Conservation (phyloP, 2,888 invertebrate species). For the Leptopilina myrica region DNA sequence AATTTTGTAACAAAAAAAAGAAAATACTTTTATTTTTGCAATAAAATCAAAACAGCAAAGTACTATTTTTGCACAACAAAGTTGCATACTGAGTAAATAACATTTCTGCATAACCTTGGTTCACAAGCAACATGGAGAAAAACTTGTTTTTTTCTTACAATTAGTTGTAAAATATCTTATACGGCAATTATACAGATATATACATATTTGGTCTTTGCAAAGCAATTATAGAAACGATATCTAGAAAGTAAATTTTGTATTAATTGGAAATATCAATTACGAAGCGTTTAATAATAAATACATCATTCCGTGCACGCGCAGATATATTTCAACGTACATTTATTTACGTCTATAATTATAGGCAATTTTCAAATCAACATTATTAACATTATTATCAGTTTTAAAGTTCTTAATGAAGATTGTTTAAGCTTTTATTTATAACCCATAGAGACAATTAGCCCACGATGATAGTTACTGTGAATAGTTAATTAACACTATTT, state of each 20-base stretch:
- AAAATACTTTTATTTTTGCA: no score
- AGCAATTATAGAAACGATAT: conserved; percentile 23
- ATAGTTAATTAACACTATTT: neutral
- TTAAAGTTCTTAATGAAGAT: neutral
- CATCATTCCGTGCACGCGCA: neutral
- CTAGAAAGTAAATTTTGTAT: conserved; percentile 5
- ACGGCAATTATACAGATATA: neutral
- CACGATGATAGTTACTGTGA: neutral
- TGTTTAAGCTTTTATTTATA: neutral
- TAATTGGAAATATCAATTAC: conserved; percentile 12
- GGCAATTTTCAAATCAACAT: neutral
- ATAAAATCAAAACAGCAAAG: no score
- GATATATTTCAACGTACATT: neutral
- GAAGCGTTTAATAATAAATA: neutral
- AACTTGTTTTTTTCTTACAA: neutral
- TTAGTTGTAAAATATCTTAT: neutral
- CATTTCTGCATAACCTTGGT: neutral
- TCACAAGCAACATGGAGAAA: neutral
- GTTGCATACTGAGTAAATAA: no score
- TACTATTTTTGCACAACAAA: no score
- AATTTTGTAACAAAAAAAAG: no score
- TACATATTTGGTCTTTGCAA: conserved; percentile 10
- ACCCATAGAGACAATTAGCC: neutral
- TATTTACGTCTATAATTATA: neutral
- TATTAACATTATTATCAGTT: conserved; percentile 7